These are phyloP conservation scores for Papilio xuthus DNA, from an alignment of 1,140 invertebrate genomes.

Conservation along the genomic window DNA sequence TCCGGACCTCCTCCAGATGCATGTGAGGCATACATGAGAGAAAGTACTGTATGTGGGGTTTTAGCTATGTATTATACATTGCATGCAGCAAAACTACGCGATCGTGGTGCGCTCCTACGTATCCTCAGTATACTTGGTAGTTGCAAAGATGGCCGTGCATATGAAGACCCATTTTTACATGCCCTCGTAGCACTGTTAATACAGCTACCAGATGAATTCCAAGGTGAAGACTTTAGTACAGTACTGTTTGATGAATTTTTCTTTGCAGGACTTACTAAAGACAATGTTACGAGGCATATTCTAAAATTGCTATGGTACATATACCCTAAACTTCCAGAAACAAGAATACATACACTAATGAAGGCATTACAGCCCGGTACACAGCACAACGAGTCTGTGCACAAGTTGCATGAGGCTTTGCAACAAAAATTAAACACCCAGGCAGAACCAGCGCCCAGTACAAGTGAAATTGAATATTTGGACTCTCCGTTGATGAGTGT, in stretches of 20 bases:
- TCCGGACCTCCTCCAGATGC: conserved; percentile 96
- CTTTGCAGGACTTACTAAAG: conserved; percentile 91
- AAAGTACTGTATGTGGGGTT: conserved; percentile 95
- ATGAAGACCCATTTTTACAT: conserved; percentile 97
- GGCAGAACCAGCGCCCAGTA: conserved; percentile 84
- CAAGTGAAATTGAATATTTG: conserved; percentile 87
- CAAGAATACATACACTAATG: conserved; percentile 90
- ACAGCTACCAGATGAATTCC: conserved; percentile 95
- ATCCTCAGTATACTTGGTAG: conserved; percentile 94
- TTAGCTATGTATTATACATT: conserved; percentile 97
- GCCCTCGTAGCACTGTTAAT: conserved; percentile 94
- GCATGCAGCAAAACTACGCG: conserved; percentile 90
- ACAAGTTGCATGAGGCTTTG: conserved; percentile 89
- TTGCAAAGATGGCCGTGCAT: conserved; percentile 95
- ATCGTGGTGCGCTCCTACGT: conserved; percentile 92
- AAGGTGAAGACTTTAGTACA: conserved; percentile 96
- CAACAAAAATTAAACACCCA: conserved; percentile 89
- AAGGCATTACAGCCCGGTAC: conserved; percentile 94
- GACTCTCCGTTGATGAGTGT: conserved; percentile 94
- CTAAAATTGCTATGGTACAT: conserved; percentile 96
- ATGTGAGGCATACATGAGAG: conserved; percentile 94
- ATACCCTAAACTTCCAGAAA: conserved; percentile 91
- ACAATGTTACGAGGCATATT: conserved; percentile 97
- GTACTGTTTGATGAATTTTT: conserved; percentile 98
- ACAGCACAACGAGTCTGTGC: conserved; percentile 92